phyloP scores from a whole-genome alignment of 2,113 vertebrate species.

The Grammomys surdaster region DNA sequence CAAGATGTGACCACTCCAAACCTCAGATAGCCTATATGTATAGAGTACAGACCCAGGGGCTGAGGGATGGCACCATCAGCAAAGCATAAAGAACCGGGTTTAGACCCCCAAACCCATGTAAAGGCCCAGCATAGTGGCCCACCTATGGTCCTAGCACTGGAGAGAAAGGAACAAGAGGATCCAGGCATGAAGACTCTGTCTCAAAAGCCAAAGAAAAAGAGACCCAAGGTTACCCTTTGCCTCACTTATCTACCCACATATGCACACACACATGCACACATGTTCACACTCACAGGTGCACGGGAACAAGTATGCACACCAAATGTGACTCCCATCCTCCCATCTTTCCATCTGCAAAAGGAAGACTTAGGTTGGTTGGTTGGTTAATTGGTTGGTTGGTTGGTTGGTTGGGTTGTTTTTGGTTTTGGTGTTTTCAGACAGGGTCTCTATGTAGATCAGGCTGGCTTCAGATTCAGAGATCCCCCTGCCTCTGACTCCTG shows the following conservation, averaged over 20 bases:
- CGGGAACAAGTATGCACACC: neutral
- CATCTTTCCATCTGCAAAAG: neutral
- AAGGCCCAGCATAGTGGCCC: neutral
- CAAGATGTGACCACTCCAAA: neutral
- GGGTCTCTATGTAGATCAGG: neutral
- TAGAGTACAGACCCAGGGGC: neutral
- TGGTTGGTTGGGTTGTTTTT: neutral
- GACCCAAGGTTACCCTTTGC: neutral
- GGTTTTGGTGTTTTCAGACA: neutral
- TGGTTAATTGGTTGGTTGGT: no score
- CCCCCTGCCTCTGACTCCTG: neutral
- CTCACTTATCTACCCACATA: no score
- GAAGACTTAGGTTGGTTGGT: neutral
- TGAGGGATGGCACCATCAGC: no score
- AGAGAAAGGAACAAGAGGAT: neutral
- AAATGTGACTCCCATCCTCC: neutral
- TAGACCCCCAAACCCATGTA: neutral
- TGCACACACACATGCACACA: neutral
- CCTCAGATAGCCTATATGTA: neutral
- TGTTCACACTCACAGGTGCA: neutral
- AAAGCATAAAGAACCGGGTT: neutral
- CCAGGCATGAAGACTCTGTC: neutral
- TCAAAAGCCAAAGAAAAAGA: neutral
- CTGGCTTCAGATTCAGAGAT: neutral
- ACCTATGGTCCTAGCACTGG: no score